Percentiles rank a stretch among this genome's conserved stretches.
Evolutionary conservation across 2,888 invertebrate species (phyloP).

Genomic region (Acanthopleura granulata): DNA sequence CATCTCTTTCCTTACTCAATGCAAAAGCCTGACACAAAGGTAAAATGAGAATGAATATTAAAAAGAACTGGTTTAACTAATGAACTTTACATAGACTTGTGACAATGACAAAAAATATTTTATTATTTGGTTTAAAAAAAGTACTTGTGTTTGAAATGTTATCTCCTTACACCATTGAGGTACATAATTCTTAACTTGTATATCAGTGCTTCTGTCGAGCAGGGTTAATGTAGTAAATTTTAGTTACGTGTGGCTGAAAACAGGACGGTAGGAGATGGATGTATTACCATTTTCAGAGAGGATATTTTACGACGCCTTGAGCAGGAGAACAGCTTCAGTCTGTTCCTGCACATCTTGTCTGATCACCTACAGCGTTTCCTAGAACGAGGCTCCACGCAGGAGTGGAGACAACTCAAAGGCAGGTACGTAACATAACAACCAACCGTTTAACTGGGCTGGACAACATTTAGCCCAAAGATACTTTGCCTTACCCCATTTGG

Average conservation of each 20-base stretch:
- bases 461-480: too few relatives aligned
- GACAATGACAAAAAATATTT: too few relatives aligned
- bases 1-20: not conserved
- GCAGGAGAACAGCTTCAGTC: constrained; percentile 48
- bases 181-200: too few relatives aligned
- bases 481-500: too few relatives aligned
- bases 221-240: too few relatives aligned
- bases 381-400: constrained; percentile 36
- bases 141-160: too few relatives aligned
- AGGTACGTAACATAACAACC: constrained; percentile 40
- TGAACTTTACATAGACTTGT: not conserved
- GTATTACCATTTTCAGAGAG: not conserved
- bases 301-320: not conserved
- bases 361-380: constrained; percentile 39
- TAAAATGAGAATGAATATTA: not conserved
- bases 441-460: too few relatives aligned
- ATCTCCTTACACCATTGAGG: too few relatives aligned
- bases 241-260: too few relatives aligned
- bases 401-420: constrained; percentile 60
- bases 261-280: too few relatives aligned
- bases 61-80: not conserved
- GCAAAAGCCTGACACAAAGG: constrained; percentile 6
- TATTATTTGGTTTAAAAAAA: too few relatives aligned
- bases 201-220: too few relatives aligned
- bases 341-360: constrained; percentile 50